A percentile compares a stretch with the other conserved stretches of the same genome.
phyloP scores from a whole-genome alignment of 2,797 vertebrate species.

The Melanotaenia nigrans region DNA sequence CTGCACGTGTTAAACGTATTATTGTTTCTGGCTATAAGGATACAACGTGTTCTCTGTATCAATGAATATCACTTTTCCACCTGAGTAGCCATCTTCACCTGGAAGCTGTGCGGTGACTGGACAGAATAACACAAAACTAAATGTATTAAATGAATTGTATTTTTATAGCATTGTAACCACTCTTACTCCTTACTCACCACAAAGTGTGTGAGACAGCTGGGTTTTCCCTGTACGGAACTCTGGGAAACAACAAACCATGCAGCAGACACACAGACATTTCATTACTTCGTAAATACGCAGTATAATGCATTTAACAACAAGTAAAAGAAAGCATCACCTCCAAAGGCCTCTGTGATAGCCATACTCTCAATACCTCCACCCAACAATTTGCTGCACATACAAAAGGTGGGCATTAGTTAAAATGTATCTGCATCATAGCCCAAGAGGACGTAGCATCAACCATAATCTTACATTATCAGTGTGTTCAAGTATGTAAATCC shows the following conservation, averaged over 20 bases:
- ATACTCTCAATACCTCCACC: conserved; percentile 98
- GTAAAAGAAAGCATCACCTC: conserved; percentile 80
- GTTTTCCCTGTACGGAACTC: conserved; percentile 99
- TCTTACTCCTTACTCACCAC: conserved; percentile 85
- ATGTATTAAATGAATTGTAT: neutral
- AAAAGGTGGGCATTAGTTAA: neutral
- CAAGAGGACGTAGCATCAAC: neutral
- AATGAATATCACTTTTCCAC: conserved; percentile 97
- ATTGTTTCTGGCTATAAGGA: conserved; percentile 72
- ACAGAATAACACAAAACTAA: neutral
- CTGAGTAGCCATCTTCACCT: conserved; percentile 89
- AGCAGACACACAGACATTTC: neutral
- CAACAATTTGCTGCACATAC: conserved; percentile 90
- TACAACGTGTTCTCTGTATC: conserved; percentile 99
- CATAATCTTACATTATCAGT: neutral
- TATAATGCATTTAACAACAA: neutral
- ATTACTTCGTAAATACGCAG: neutral
- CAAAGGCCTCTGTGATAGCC: conserved; percentile 98
- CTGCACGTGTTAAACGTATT: neutral
- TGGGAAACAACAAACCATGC: conserved; percentile 64
- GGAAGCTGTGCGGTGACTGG: conserved; percentile 95
- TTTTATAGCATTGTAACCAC: neutral
- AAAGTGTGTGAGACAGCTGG: conserved; percentile 96
- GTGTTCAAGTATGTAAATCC: neutral
- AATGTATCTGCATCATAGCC: neutral